These are phyloP conservation scores for Frankliniella fusca DNA, from an alignment of 2,888 invertebrate species.

Conservation along the genomic window DNA sequence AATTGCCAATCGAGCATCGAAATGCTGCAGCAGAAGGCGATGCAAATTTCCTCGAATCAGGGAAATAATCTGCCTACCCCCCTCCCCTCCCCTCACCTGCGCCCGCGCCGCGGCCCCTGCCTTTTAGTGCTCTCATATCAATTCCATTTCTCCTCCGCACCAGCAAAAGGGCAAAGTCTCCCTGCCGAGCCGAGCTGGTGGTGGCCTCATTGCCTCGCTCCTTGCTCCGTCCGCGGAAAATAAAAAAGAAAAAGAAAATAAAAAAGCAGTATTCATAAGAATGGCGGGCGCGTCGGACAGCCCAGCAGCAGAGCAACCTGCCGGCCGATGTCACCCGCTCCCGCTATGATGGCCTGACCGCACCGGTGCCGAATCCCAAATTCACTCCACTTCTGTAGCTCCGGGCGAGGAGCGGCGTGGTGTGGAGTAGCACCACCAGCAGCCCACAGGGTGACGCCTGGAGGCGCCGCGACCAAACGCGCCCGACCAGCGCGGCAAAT, in stretches of 20 bases:
- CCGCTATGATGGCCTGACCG: too few relatives aligned
- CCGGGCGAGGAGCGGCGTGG: not conserved
- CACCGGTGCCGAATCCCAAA: too few relatives aligned
- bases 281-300: not conserved
- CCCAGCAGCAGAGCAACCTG: not conserved
- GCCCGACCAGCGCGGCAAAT: not conserved
- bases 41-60: not conserved
- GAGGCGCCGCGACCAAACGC: not conserved
- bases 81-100: too few relatives aligned
- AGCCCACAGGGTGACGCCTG: not conserved
- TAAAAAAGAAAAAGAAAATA: too few relatives aligned
- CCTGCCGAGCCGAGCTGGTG: too few relatives aligned
- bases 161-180: too few relatives aligned
- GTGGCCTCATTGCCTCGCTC: too few relatives aligned
- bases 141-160: too few relatives aligned
- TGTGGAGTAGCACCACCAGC: not conserved
- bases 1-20: slow-evolving; percentile 5
- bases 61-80: too few relatives aligned
- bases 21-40: not conserved
- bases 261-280: not conserved
- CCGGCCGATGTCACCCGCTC: not conserved
- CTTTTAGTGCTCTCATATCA: too few relatives aligned
- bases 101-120: too few relatives aligned
- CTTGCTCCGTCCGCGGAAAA: too few relatives aligned
- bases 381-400: not conserved